Conservation (phyloP, 1,140 invertebrate species). For the Bactericera cockerelli region DNA sequence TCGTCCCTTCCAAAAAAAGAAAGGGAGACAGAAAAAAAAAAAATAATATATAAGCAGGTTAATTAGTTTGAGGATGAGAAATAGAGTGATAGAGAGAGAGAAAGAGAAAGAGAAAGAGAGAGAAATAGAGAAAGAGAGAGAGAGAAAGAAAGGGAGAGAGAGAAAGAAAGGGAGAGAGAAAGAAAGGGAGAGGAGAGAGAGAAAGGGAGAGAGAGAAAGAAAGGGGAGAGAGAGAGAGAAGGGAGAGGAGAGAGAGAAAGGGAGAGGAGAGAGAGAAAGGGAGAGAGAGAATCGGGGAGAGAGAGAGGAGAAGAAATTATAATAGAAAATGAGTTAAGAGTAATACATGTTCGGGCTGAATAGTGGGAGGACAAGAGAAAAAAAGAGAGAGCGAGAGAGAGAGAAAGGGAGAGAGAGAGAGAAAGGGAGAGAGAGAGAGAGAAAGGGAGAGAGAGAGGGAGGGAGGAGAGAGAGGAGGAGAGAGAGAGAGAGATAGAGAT, state of each 20-base stretch:
- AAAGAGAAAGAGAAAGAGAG: too few species aligned
- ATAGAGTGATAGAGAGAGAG: neutral
- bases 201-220: too few species aligned
- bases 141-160: too few species aligned
- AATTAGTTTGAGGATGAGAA: too few species aligned
- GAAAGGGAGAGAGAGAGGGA: slow-evolving; percentile 9
- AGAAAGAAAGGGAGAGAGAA: too few species aligned
- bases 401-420: neutral
- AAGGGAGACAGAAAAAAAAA: too few species aligned
- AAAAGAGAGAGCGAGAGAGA: neutral
- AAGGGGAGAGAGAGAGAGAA: too few species aligned
- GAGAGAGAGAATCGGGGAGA: neutral
- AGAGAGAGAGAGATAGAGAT: neutral
- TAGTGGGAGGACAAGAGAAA: neutral
- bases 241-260: too few species aligned
- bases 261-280: neutral
- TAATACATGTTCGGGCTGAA: neutral
- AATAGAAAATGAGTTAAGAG: slow-evolving; percentile 3
- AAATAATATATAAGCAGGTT: too few species aligned
- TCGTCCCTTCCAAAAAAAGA: too few species aligned
- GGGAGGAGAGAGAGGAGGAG: neutral
- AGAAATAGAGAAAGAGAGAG: too few species aligned
- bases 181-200: too few species aligned
- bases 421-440: slow-evolving; percentile 3
- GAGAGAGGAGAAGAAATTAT: slow-evolving; percentile 9